Conservation (phyloP, 1,140 invertebrate genomes). For the Anoplophora glabripennis region DNA sequence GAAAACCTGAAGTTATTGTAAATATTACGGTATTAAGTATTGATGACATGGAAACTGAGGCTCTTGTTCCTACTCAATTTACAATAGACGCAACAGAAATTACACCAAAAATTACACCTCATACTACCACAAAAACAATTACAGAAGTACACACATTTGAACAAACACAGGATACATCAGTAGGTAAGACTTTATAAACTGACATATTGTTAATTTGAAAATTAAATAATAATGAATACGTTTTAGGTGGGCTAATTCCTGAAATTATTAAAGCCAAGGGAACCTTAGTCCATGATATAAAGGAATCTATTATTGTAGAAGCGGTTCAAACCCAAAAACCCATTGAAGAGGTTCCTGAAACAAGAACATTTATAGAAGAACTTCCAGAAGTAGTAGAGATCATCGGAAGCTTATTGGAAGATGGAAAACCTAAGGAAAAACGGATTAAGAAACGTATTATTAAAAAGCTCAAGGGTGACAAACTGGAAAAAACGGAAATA, state of each 20-base stretch:
- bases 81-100: not conserved
- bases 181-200: constrained; percentile 3
- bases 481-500: constrained; percentile 42
- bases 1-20: constrained; percentile 45
- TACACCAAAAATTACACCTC: constrained; percentile 15
- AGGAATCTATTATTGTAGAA: constrained; percentile 36
- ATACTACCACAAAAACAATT: constrained; percentile 7
- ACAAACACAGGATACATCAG: constrained; percentile 13
- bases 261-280: constrained; percentile 23
- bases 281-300: constrained; percentile 30
- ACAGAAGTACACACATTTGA: constrained; percentile 19
- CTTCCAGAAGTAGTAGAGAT: constrained; percentile 37
- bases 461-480: constrained; percentile 49
- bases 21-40: constrained; percentile 43
- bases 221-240: not conserved
- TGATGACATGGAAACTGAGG: constrained; percentile 4
- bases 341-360: constrained; percentile 32
- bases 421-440: constrained; percentile 38
- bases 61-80: too few relatives aligned
- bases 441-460: constrained; percentile 41
- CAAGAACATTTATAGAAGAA: constrained; percentile 28
- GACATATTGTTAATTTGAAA: not conserved
- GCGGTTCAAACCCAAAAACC: constrained; percentile 37
- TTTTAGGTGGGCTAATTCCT: constrained; percentile 30
- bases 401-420: constrained; percentile 25